phyloP scores from a whole-genome alignment of 2,797 vertebrate species.

The Aulostomus chinensis region DNA sequence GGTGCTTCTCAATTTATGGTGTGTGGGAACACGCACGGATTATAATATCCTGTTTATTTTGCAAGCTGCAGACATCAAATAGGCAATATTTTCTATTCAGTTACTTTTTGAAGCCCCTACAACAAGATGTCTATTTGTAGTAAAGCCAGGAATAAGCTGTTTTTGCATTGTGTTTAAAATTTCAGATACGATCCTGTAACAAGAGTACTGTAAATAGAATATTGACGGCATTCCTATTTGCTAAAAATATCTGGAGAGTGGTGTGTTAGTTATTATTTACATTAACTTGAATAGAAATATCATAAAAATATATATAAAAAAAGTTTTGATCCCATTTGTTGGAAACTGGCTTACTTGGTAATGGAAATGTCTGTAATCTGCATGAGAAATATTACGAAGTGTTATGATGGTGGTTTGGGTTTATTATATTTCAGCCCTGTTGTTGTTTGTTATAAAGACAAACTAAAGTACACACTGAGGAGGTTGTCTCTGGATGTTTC shows the following conservation, averaged over 20 bases:
- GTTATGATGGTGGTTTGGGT: too few species aligned
- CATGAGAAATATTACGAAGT: too few species aligned
- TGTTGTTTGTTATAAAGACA: too few species aligned
- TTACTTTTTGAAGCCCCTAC: not conserved
- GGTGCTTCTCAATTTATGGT: not conserved
- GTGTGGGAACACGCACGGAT: not conserved
- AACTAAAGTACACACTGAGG: too few species aligned
- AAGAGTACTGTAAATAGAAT: not conserved
- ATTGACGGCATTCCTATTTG: not conserved
- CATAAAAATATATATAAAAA: too few species aligned
- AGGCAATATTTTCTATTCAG: not conserved
- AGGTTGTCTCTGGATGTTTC: too few species aligned
- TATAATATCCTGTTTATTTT: not conserved
- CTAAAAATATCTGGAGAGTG: too few species aligned
- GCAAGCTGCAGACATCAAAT: not conserved
- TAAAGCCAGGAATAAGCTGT: too few species aligned
- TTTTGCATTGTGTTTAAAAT: conserved; percentile 4
- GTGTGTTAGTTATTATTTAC: not conserved
- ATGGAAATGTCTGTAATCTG: not conserved
- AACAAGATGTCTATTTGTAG: not conserved
- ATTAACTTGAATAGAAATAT: not conserved
- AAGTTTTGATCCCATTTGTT: not conserved
- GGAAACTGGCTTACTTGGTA: not conserved
- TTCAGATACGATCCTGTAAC: conserved; percentile 1
- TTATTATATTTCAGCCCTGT: too few species aligned